Conservation (phyloP, 1,140 invertebrate genomes). For the Lethocerus indicus region DNA sequence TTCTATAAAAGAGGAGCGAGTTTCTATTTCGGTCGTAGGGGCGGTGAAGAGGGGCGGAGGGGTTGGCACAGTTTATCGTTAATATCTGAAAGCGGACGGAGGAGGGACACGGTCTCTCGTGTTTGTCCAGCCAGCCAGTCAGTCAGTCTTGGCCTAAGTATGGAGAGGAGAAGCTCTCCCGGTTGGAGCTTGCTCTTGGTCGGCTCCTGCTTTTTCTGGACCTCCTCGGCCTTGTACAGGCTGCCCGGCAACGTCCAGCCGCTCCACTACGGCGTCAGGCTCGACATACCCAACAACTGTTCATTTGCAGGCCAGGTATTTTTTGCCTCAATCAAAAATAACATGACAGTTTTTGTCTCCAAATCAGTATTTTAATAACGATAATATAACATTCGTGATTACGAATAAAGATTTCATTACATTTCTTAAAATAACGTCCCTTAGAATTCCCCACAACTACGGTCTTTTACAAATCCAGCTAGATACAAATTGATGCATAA, state of each 20-base stretch:
- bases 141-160: neutral
- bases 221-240: neutral
- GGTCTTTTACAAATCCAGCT: too few species aligned
- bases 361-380: neutral
- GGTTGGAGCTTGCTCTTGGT: neutral
- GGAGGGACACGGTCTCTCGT: neutral
- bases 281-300: neutral
- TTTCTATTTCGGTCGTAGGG: neutral
- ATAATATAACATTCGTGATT: neutral
- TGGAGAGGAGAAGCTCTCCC: neutral
- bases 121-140: neutral
- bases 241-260: neutral
- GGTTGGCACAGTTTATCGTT: too few species aligned
- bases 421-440: too few species aligned
- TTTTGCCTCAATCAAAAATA: neutral
- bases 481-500: too few species aligned
- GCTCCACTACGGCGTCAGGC: slow-evolving; percentile 1
- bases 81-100: too few species aligned
- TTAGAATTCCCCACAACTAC: too few species aligned
- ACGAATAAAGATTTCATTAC: too few species aligned
- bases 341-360: neutral
- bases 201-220: neutral
- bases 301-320: neutral
- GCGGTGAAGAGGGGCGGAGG: neutral
- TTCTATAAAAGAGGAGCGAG: too few species aligned